Evolutionary conservation across 2,888 invertebrate species (phyloP).

Genomic region (Steinernema scapterisci): DNA sequence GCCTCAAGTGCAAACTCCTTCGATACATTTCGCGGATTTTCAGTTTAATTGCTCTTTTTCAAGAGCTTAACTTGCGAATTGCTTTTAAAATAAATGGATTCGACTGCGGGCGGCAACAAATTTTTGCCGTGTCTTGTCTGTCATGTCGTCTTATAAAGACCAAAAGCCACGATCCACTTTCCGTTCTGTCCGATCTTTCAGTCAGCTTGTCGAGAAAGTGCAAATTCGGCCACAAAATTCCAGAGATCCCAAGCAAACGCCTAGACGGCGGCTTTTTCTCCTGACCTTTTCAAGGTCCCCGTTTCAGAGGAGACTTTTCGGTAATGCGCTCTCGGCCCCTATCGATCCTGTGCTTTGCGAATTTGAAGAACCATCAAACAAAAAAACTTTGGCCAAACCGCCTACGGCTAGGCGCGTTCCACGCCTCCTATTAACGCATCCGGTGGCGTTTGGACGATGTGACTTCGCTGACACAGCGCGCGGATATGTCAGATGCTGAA

Average conservation of each 20-base stretch:
- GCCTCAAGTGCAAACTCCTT: background rate
- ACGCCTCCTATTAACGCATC: conserved; percentile 2
- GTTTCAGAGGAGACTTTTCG: background rate
- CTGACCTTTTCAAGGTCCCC: background rate
- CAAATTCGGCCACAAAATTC: background rate
- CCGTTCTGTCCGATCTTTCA: background rate
- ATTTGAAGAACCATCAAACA: background rate
- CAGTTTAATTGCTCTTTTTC: background rate
- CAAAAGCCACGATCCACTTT: background rate
- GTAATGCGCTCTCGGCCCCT: background rate
- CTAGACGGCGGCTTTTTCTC: background rate
- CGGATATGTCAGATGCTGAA: background rate
- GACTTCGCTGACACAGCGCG: too few relatives aligned
- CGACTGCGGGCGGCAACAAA: background rate
- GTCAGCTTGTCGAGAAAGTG: background rate
- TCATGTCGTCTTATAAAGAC: background rate
- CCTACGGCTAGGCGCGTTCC: conserved; percentile 9
- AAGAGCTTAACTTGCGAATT: background rate
- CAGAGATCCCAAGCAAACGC: background rate
- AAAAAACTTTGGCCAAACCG: background rate
- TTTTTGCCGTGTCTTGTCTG: background rate
- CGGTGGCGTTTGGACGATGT: background rate
- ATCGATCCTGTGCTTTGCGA: background rate
- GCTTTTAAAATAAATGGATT: background rate
- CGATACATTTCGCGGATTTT: background rate